Evolutionary conservation across 1,140 invertebrate genomes (phyloP).

Genomic region (Aphidius ervi): DNA sequence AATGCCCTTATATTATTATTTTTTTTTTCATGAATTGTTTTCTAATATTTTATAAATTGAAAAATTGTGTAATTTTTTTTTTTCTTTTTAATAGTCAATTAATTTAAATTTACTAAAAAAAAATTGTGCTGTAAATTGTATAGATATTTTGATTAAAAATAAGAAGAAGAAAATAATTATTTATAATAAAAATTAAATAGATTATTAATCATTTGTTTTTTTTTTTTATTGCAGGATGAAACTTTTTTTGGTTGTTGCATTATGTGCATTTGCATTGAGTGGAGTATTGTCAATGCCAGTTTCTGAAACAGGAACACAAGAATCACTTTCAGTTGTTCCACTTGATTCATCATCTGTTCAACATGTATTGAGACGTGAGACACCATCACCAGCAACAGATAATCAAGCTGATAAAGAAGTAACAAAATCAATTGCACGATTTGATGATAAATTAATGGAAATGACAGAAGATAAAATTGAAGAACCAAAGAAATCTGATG

Average conservation of each 20-base stretch:
- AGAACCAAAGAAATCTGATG: constrained; percentile 15
- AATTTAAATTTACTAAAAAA: too few relatives aligned
- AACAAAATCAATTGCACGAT: constrained; percentile 12
- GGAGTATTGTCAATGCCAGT: constrained; percentile 39
- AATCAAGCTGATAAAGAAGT: constrained; percentile 14
- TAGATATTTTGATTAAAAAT: too few relatives aligned
- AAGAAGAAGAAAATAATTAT: too few relatives aligned
- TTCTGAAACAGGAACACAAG: constrained; percentile 28
- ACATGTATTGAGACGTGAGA: constrained; percentile 15
- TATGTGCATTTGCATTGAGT: constrained; percentile 38
- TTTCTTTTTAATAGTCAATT: too few relatives aligned
- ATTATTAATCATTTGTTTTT: constrained; percentile 2
- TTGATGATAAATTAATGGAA: constrained; percentile 6
- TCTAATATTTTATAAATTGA: too few relatives aligned
- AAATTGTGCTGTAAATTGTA: too few relatives aligned
- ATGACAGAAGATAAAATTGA: constrained; percentile 14
- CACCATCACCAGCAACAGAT: background rate
- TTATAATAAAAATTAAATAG: background rate
- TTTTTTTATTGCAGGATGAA: constrained; percentile 32
- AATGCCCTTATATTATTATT: constrained; percentile 9
- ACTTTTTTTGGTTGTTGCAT: constrained; percentile 32
- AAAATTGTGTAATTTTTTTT: too few relatives aligned
- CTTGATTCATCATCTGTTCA: constrained; percentile 16
- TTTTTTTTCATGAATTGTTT: background rate
- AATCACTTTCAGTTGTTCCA: constrained; percentile 22